Conservation (phyloP, 1,140 invertebrate genomes). For the Mycetomoellerius zeteki region DNA sequence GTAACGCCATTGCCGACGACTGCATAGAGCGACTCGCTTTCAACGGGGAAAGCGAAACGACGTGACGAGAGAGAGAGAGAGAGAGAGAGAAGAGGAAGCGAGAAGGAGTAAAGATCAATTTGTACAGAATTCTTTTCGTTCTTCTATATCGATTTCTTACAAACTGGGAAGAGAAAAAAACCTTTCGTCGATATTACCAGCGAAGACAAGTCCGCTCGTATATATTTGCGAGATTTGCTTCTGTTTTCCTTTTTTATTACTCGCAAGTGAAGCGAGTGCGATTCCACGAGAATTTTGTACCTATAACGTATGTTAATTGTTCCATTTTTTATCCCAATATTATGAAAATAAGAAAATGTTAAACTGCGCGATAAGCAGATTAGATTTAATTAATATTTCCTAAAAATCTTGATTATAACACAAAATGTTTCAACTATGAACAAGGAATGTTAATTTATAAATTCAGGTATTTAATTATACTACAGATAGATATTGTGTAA, state of each 20-base stretch:
- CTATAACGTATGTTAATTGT: slow-evolving; percentile 22
- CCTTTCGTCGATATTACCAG: slow-evolving; percentile 62
- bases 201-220: slow-evolving; percentile 49
- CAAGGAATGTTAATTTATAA: slow-evolving; percentile 3
- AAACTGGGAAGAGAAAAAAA: slow-evolving; percentile 32
- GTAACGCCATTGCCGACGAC: slow-evolving; percentile 80
- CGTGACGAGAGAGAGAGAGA: not conserved
- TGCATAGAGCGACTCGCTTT: slow-evolving; percentile 68
- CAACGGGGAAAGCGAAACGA: slow-evolving; percentile 39
- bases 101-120: slow-evolving; percentile 71
- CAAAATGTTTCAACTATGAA: not conserved
- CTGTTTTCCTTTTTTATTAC: slow-evolving; percentile 12
- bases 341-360: not conserved
- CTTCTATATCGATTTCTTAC: slow-evolving; percentile 58
- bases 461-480: not conserved
- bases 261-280: not conserved
- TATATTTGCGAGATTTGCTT: slow-evolving; percentile 51
- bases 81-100: not conserved
- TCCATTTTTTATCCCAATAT: not conserved
- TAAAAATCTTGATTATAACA: slow-evolving; percentile 1
- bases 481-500: not conserved
- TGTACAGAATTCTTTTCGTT: slow-evolving; percentile 65
- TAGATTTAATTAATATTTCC: slow-evolving; percentile 6
- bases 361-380: not conserved
- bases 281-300: slow-evolving; percentile 16